A percentile compares a stretch with the other conserved stretches of the same genome.
These are phyloP conservation scores for Accipiter virgatus DNA, from an alignment of 2,113 vertebrate species.

Conservation along the genomic window DNA sequence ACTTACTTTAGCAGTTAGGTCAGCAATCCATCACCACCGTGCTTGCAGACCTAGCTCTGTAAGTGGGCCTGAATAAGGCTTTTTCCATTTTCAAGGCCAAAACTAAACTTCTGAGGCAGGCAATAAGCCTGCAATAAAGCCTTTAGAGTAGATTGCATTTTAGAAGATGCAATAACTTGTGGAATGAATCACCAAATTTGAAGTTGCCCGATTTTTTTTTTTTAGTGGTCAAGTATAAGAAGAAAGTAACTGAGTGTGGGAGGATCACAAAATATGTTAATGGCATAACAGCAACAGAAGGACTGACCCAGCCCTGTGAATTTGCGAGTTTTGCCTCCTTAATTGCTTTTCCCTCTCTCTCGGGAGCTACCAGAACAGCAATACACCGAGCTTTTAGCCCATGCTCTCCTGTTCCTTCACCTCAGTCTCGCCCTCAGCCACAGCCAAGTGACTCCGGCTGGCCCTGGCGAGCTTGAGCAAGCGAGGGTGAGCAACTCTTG, in stretches of 20 bases:
- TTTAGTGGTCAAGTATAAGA: background rate
- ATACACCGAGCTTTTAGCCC: background rate
- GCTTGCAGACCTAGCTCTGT: background rate
- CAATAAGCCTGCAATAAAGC: background rate
- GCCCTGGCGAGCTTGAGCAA: background rate
- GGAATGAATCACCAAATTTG: background rate
- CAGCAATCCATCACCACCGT: background rate
- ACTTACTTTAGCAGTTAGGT: background rate
- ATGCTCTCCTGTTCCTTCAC: background rate
- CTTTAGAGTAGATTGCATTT: background rate
- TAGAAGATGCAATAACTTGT: background rate
- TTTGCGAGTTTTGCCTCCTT: background rate
- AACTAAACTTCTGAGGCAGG: background rate
- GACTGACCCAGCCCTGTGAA: background rate
- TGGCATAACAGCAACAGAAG: background rate
- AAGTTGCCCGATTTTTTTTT: background rate
- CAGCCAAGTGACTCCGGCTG: background rate
- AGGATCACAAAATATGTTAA: background rate
- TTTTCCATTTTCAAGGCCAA: background rate
- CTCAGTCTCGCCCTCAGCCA: background rate
- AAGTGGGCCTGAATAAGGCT: background rate
- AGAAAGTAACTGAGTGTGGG: background rate
- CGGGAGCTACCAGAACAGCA: background rate
- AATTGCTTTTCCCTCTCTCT: background rate
- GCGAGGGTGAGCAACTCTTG: background rate